These are phyloP conservation scores for Brachyopa scutellaris DNA, from an alignment of 2,888 invertebrate genomes.

Conservation along the genomic window DNA sequence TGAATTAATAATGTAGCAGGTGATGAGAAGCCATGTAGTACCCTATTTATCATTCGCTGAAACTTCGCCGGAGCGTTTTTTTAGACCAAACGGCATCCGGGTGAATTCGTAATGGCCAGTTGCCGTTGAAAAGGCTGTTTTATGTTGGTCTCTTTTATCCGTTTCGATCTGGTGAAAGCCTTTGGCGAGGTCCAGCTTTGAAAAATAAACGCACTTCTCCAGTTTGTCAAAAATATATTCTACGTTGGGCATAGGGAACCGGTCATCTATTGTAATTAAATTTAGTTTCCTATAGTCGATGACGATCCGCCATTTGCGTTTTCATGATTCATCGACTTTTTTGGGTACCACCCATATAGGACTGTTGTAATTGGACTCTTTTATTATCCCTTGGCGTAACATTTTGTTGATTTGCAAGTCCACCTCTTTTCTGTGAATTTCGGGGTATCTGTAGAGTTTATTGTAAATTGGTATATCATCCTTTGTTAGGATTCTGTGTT, in stretches of 20 bases:
- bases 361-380: conserved; percentile 65
- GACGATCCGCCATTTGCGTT: conserved; percentile 36
- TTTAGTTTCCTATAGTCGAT: background rate
- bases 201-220: too few relatives aligned
- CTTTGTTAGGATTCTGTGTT: background rate
- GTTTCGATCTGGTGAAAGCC: conserved; percentile 17
- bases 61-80: conserved; percentile 26
- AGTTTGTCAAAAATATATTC: too few relatives aligned
- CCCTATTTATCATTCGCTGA: conserved; percentile 32
- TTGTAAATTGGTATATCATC: conserved; percentile 27
- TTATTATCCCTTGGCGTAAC: conserved; percentile 70
- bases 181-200: background rate
- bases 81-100: conserved; percentile 28
- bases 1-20: too few relatives aligned
- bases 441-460: conserved; percentile 36
- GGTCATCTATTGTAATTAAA: too few relatives aligned
- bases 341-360: conserved; percentile 74
- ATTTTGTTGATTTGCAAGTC: conserved; percentile 46
- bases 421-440: conserved; percentile 29
- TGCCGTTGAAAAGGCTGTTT: conserved; percentile 30
- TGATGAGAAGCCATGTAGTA: conserved; percentile 24
- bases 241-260: too few relatives aligned
- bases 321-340: conserved; percentile 24
- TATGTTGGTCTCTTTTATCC: conserved; percentile 14
- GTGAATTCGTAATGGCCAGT: conserved; percentile 24